Evolutionary conservation across 2,113 vertebrate genomes (phyloP).

Genomic region (Delphinapterus leucas): DNA sequence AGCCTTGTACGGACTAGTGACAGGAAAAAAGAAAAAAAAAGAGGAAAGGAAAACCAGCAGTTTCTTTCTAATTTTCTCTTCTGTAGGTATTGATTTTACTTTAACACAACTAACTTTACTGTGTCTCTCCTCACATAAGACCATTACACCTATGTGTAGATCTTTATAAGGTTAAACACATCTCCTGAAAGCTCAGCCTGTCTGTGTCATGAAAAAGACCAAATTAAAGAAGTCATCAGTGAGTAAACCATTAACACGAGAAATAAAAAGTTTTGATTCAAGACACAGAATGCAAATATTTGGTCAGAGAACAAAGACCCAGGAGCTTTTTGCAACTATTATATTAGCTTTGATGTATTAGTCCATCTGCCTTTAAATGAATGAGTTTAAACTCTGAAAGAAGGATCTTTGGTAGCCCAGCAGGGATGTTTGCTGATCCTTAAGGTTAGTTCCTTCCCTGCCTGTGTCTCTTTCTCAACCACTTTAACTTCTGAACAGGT

Average conservation of each 20-base stretch:
- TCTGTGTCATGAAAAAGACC: constrained; percentile 41
- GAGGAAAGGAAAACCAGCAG: neutral
- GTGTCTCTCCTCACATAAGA: constrained; percentile 24
- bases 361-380: constrained; percentile 37
- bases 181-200: constrained; percentile 34
- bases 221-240: constrained; percentile 59
- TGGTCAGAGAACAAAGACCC: constrained; percentile 50
- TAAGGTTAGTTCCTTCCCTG: neutral
- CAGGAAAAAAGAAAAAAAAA: constrained; percentile 13
- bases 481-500: constrained; percentile 39
- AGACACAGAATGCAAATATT: constrained; percentile 66
- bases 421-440: constrained; percentile 34
- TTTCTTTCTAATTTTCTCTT: constrained; percentile 63
- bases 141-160: neutral
- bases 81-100: constrained; percentile 67
- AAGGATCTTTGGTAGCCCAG: constrained; percentile 27
- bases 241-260: constrained; percentile 58
- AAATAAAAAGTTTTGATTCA: constrained; percentile 71
- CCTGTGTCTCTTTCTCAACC: neutral
- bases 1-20: constrained; percentile 13
- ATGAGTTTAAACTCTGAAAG: constrained; percentile 37
- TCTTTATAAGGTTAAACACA: constrained; percentile 66
- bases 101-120: constrained; percentile 57
- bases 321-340: constrained; percentile 23
- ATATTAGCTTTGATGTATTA: constrained; percentile 52